phyloP scores from a whole-genome alignment of 2,797 vertebrate species.

The Brotula barbata region DNA sequence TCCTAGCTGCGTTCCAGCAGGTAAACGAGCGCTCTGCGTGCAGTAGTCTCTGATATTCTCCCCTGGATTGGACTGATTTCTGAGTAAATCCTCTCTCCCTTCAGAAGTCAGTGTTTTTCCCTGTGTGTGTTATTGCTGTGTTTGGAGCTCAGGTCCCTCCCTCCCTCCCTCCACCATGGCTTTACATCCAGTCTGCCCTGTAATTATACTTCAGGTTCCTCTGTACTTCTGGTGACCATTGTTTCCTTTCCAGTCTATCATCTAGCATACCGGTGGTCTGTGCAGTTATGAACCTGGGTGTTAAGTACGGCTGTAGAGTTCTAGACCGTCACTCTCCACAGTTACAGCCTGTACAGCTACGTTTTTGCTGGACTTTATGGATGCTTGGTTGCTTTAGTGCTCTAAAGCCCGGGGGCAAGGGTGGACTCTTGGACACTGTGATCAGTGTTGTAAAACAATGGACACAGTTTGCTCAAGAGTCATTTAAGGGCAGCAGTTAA shows the following conservation, averaged over 20 bases:
- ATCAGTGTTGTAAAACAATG: constrained; percentile 63
- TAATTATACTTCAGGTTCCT: constrained; percentile 65
- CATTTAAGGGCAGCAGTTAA: constrained; percentile 25
- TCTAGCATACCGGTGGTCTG: constrained; percentile 18
- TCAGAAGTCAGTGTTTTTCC: constrained; percentile 62
- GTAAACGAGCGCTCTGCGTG: constrained; percentile 23
- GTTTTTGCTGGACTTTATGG: constrained; percentile 59
- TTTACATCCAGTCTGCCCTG: constrained; percentile 51
- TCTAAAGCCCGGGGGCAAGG: constrained; percentile 48
- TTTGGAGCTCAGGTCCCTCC: constrained; percentile 21
- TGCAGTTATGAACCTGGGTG: constrained; percentile 35
- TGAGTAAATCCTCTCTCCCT: constrained; percentile 39
- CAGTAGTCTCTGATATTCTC: constrained; percentile 43
- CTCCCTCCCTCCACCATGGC: constrained; percentile 52
- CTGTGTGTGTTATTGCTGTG: constrained; percentile 35
- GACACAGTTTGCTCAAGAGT: constrained; percentile 53
- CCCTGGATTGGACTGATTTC: constrained; percentile 37
- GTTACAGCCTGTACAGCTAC: constrained; percentile 37
- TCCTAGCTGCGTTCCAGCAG: constrained; percentile 39
- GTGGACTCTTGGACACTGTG: constrained; percentile 53
- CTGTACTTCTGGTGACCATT: constrained; percentile 52
- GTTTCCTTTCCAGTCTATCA: constrained; percentile 37
- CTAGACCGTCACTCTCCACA: constrained; percentile 14
- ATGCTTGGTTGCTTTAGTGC: constrained; percentile 53
- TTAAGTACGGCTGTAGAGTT: constrained; percentile 38